Evolutionary conservation across 2,888 invertebrate species (phyloP).

Genomic region (Panzeria rudis): DNA sequence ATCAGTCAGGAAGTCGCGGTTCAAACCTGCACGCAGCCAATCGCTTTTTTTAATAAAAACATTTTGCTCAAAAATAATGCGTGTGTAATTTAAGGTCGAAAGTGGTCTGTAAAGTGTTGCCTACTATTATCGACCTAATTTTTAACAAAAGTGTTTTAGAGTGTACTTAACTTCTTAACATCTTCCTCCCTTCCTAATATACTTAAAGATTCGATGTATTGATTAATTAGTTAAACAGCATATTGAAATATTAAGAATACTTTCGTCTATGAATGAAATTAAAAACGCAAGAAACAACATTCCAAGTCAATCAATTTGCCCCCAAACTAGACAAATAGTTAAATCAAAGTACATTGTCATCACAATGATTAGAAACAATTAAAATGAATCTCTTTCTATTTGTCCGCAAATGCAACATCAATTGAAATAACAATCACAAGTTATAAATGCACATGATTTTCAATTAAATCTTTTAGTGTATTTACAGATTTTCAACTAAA

Average conservation of each 20-base stretch:
- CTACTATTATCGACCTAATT: too few relatives aligned
- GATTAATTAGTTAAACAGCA: slow-evolving; percentile 40
- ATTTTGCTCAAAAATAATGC: too few relatives aligned
- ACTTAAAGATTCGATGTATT: slow-evolving; percentile 72
- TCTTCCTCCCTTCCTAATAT: too few relatives aligned
- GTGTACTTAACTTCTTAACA: too few relatives aligned
- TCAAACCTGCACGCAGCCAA: too few relatives aligned
- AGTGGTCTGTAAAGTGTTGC: too few relatives aligned
- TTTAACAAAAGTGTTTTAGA: too few relatives aligned
- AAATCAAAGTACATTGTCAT: slow-evolving; percentile 51
- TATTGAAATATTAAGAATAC: background rate
- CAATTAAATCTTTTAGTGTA: slow-evolving; percentile 47
- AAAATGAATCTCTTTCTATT: slow-evolving; percentile 9
- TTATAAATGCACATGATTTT: slow-evolving; percentile 48
- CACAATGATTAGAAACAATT: slow-evolving; percentile 56
- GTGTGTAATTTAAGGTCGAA: too few relatives aligned
- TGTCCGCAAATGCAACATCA: slow-evolving; percentile 19
- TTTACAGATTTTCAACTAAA: background rate
- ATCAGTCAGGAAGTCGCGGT: too few relatives aligned
- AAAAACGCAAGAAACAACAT: background rate
- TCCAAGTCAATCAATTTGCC: slow-evolving; percentile 54
- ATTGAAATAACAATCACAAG: slow-evolving; percentile 10
- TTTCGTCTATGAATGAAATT: background rate
- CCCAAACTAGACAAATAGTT: background rate
- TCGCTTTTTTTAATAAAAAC: too few relatives aligned